Evolutionary conservation across 2,888 invertebrate species (phyloP), one percentile per base, ranked within the genome.

Genomic region (Drosophila pegasa): DNA sequence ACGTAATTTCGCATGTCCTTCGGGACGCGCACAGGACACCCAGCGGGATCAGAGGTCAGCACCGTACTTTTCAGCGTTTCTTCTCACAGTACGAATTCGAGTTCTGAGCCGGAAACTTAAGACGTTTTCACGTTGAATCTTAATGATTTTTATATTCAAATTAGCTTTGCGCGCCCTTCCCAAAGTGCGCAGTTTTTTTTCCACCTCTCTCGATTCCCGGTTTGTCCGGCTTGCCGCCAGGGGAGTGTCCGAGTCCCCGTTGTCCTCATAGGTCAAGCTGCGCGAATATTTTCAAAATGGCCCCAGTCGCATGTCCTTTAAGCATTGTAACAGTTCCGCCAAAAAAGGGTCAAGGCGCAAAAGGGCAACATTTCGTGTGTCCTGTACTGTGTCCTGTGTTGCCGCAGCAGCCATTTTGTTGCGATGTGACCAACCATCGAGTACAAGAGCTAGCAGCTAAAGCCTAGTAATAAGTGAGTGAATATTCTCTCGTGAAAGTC

Each of bases 11-110:
- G 55, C 56, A 77, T 70, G 64, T 82, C 61, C 63, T 18, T 31
- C 35, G 75, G 55, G 71, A 63, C 70, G 51, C 60, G 52, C 52
- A 65, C 60, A 55, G 70, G 54, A 61, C 64, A 68, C 50, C 72
- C 77, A 81, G 77, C 75, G 77, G 79, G 89, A 85, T 90, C 91
- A 90, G 82, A 91, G 90, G 90, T 90, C 90, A 90, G 58, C 83
- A 90, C 91, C 91, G 90, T 87, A 91, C 87, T 87, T 90, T 91
- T 86, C 58, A 72, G 47, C 77, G 77, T 81, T 89, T 90, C 82
- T 91, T 90, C 90, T 90, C 90, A 90, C 89, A 89, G 83, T 73
- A 52, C 68, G 56, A 70, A 47, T 50, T 38, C 47, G 22, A 50
- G 50, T 50, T 22, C 16, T 31, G 9, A 22, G 35, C 83, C 68